Conservation (phyloP, 2,113 vertebrate genomes). For the Tenebrosternarchus preto region DNA sequence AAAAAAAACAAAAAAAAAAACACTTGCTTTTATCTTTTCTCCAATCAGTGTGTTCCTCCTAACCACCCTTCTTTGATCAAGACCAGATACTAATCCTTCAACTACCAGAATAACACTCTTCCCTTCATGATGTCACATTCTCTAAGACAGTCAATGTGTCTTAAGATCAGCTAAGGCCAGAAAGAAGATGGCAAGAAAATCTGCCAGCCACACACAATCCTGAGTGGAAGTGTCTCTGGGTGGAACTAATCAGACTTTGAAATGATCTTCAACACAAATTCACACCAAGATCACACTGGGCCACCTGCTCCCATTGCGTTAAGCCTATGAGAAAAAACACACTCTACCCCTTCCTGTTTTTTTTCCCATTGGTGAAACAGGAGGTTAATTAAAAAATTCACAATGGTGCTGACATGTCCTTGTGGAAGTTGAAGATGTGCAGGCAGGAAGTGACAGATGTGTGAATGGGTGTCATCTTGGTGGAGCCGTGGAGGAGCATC, state of each 20-base stretch:
- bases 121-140: neutral
- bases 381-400: constrained; percentile 61
- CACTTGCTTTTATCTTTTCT: neutral
- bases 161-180: neutral
- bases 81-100: neutral
- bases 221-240: neutral
- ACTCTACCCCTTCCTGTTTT: constrained; percentile 5
- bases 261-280: neutral
- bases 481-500: constrained; percentile 65
- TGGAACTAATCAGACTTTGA: neutral
- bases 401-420: constrained; percentile 59
- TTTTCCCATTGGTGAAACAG: constrained; percentile 28
- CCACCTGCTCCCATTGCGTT: neutral
- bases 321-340: constrained; percentile 4
- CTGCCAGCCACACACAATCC: neutral
- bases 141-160: too few species aligned
- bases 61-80: neutral
- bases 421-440: constrained; percentile 62
- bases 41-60: neutral
- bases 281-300: neutral
- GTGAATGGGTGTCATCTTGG: constrained; percentile 57
- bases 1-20: too few species aligned
- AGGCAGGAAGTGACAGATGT: constrained; percentile 66
- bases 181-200: constrained; percentile 4
- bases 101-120: neutral